Percentiles rank a stretch among this genome's conserved stretches.
Conservation (phyloP, 2,113 vertebrate species). For the Isichthys henryi region DNA sequence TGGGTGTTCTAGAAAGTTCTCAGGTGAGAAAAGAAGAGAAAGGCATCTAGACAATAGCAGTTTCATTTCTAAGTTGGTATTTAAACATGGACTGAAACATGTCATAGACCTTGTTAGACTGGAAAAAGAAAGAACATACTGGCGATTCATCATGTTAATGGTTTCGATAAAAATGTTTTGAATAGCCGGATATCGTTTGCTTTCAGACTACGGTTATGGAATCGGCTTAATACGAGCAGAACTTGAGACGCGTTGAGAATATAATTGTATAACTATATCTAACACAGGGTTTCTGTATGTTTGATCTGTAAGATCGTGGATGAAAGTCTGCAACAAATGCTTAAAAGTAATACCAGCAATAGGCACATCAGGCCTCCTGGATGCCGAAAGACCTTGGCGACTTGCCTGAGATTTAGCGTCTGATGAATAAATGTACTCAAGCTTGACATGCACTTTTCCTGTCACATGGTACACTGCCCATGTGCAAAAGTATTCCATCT, state of each 20-base stretch:
- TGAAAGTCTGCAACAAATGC: neutral
- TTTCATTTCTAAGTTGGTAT: neutral
- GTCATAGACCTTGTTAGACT: neutral
- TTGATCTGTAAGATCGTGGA: neutral
- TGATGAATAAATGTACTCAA: neutral
- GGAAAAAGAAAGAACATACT: neutral
- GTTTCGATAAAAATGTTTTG: neutral
- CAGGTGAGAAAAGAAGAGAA: neutral
- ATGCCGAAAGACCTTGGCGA: neutral
- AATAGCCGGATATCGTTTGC: neutral
- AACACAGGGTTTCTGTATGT: neutral
- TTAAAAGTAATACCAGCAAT: neutral
- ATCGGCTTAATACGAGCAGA: neutral
- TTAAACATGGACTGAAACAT: neutral
- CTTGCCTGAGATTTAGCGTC: neutral
- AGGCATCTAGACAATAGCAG: neutral
- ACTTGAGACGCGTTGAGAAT: neutral
- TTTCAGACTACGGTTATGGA: neutral
- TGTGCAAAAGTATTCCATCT: neutral
- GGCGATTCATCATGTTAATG: neutral
- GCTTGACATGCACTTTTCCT: neutral
- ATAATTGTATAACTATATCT: neutral
- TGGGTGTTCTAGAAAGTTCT: neutral
- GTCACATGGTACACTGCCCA: neutral
- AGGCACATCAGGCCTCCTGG: neutral